Evolutionary conservation across 2,888 invertebrate species (phyloP).

Genomic region (Lasioglossum pauxillum): DNA sequence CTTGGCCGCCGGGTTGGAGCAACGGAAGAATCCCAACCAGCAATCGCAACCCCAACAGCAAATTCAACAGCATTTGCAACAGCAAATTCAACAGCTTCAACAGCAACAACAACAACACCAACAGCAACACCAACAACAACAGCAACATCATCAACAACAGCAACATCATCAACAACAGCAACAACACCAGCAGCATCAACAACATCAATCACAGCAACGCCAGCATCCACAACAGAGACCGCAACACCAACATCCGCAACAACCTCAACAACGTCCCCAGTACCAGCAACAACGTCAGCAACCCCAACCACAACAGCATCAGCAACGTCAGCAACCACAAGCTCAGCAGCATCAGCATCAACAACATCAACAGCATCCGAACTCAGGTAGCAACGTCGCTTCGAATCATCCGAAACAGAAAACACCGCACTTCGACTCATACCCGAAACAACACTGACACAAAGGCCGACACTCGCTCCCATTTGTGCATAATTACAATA

Average conservation of each 20-base stretch:
- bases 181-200: slow-evolving; percentile 69
- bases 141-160: slow-evolving; percentile 70
- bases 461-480: slow-evolving; percentile 82
- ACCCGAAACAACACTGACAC: slow-evolving; percentile 81
- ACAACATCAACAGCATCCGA: slow-evolving; percentile 73
- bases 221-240: slow-evolving; percentile 77
- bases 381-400: slow-evolving; percentile 59
- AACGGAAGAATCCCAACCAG: slow-evolving; percentile 85
- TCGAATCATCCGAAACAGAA: slow-evolving; percentile 65
- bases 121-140: slow-evolving; percentile 78
- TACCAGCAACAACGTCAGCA: slow-evolving; percentile 73
- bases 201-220: slow-evolving; percentile 85
- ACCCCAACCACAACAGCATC: slow-evolving; percentile 73
- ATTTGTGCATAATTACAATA: slow-evolving; percentile 80
- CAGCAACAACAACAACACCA: slow-evolving; percentile 81
- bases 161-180: slow-evolving; percentile 74
- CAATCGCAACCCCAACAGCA: slow-evolving; percentile 83
- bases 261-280: slow-evolving; percentile 85
- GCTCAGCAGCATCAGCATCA: slow-evolving; percentile 70
- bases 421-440: slow-evolving; percentile 74
- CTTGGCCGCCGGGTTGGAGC: slow-evolving; percentile 96
- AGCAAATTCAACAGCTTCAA: slow-evolving; percentile 74
- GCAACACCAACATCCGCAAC: slow-evolving; percentile 74
- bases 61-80: slow-evolving; percentile 78
- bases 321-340: slow-evolving; percentile 76